These are phyloP conservation scores for Stictocephala bisonia DNA, from an alignment of 2,888 invertebrate genomes.

Conservation along the genomic window DNA sequence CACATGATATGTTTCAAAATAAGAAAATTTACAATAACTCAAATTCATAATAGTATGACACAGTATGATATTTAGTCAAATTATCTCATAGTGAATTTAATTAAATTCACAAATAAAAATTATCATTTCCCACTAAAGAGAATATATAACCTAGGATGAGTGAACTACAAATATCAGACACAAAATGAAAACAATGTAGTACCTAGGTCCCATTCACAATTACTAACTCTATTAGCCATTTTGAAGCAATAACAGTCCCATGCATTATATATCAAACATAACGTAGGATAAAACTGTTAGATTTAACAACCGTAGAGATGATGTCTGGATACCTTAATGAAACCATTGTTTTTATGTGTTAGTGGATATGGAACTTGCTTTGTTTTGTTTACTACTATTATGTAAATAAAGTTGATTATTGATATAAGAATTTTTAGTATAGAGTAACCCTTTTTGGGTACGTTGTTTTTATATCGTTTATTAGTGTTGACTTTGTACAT, in stretches of 20 bases:
- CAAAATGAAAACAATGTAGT: neutral
- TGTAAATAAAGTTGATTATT: slow-evolving; percentile 49
- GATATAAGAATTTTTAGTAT: slow-evolving; percentile 47
- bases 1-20: too few species aligned
- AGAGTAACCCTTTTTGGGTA: slow-evolving; percentile 47
- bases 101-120: too few species aligned
- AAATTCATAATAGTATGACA: too few species aligned
- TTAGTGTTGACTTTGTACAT: slow-evolving; percentile 47
- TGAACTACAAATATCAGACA: slow-evolving; percentile 1
- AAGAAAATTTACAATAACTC: too few species aligned
- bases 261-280: slow-evolving; percentile 17
- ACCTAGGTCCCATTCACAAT: slow-evolving; percentile 9
- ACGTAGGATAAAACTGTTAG: slow-evolving; percentile 21
- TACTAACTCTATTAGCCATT: slow-evolving; percentile 10
- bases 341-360: slow-evolving; percentile 46
- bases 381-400: slow-evolving; percentile 43
- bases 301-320: slow-evolving; percentile 7
- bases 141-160: too few species aligned
- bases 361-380: slow-evolving; percentile 39
- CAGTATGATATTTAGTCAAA: slow-evolving; percentile 10
- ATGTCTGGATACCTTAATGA: slow-evolving; percentile 9
- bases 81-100: too few species aligned
- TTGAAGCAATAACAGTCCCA: slow-evolving; percentile 37
- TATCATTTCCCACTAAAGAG: too few species aligned
- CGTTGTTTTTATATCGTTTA: slow-evolving; percentile 49